Percentiles rank a stretch among this genome's conserved stretches.
Evolutionary conservation across 2,113 vertebrate species (phyloP).

Genomic region (Rallus limicola): DNA sequence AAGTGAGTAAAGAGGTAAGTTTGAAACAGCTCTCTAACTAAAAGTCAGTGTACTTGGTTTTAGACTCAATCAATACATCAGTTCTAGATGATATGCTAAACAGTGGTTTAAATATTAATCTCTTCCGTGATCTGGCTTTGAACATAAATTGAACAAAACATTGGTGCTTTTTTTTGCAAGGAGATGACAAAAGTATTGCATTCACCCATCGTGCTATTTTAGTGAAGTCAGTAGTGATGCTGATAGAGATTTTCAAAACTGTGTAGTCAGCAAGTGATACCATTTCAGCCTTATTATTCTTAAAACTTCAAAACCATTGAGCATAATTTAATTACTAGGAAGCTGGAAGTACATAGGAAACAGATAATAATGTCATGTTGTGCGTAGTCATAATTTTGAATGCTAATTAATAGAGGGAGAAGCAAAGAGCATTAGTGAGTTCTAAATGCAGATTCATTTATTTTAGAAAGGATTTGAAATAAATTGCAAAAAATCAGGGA

Average conservation of each 20-base stretch:
- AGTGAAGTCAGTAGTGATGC: neutral
- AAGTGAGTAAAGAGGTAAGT: slow-evolving; percentile 91
- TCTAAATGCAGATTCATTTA: neutral
- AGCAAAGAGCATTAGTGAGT: neutral
- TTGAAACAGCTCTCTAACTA: neutral
- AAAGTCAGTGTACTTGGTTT: neutral
- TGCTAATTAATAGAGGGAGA: neutral
- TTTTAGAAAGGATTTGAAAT: neutral
- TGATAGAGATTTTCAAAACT: neutral
- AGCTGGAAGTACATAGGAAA: neutral
- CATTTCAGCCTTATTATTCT: neutral
- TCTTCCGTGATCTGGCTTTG: neutral
- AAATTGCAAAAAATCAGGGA: neutral
- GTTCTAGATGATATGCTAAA: neutral
- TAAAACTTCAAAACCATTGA: neutral
- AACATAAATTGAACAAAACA: neutral
- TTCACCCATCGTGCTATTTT: neutral
- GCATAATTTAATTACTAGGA: neutral
- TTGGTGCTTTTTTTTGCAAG: neutral
- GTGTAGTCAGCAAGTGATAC: neutral
- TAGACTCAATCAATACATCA: neutral
- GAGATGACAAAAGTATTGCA: neutral
- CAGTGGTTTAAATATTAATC: neutral
- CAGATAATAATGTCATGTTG: neutral
- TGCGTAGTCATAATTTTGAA: neutral